Base-by-base conservation (phyloP, 2,888 invertebrate species). In the Philopedon plagiatum region DNA sequence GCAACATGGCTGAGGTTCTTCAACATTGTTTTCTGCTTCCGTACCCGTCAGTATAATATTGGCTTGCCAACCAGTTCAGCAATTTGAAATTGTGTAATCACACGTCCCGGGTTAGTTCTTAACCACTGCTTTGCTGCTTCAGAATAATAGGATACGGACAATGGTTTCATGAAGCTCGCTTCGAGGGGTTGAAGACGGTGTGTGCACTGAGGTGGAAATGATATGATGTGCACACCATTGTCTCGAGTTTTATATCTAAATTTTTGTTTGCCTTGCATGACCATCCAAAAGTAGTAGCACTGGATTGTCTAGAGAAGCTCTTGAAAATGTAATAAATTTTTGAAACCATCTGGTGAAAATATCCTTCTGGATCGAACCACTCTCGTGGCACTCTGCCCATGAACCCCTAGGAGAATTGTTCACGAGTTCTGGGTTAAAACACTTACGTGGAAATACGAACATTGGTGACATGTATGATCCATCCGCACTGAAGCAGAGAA, bases 311-410 rank as follows among this genome's bases (percentile, higher is more conserved):
- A 57, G 4, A 4, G 56, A 56, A 56, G 5, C 56, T 26, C 23
- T 57, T 15, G 2, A 63, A 34, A 44, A 63, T 18, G 15, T 44
- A 32, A 66, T 41, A 21, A 66, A 66, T 26, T 41, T 57, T 23
- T 44, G 11, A 44, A 73, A 68, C 68, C 66, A 74, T 68, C 57
- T 69, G 8, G 44, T 73, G 41, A 75, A 71, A 66, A 75, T 70
- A 32, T 66, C 69, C 32, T 66, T 71, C 62, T 74, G 69, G 7
- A 74, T 75, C 75, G 73, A 74, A 44, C 75, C 70, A 57, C 62
- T 67, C 32, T 75, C 75, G 56, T 75, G 66, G 26, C 74, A 75
- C 29, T 75, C 74, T 13, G 68, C 75, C 39, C 19, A 75, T 15
- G 72, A 72, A 49, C 72, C 75, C 29, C 63, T 34, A 34, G 75